Evolutionary conservation across 2,113 vertebrate species (phyloP), one percentile per base, ranked within the genome.

Genomic region (Oophaga pumilio): DNA sequence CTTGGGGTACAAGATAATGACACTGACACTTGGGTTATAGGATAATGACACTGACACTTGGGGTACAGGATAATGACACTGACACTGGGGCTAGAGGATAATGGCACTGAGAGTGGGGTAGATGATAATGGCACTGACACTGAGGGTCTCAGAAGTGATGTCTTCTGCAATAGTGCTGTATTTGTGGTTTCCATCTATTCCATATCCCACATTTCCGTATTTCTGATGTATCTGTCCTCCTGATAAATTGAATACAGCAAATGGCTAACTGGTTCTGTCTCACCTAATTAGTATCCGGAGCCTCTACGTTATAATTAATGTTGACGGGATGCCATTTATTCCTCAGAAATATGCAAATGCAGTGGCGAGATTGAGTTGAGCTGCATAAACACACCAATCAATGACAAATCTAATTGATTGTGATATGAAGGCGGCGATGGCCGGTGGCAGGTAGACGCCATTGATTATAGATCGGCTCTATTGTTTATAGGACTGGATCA

Each of bases 281-380:
- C 0, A 4, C 62, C 81, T 68, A 52, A 69, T 83, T 83, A 83
- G 62, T 53, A 24, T 52, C 81, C n/a, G 22, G 49, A 50, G 62
- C 33, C 49, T 0, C 14, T 66, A 24, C n/a, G 43, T 68, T 50
- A 53, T 83, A 83, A 83, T 83, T 83, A 68, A 64, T 83, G 14
- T 14, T 83, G 81, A 83, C 81, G 33, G 81, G n/a, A 26, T 53
- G 22, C 22, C 81, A 68, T 83, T 69, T 83, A 50, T 83, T 24
- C 9, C 81, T 53, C 22, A 9, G 49, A 83, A 53, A 83, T 83
- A 83, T 83, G 81, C 81, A 83, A 52, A 83, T 83, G 69, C 53
- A 15, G 3, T 14, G 12, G 14, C 0, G 80, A 66, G 80, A 82
- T 24, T 15, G 81, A 68, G 81, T 24, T 50, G 62, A 17, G 81